phyloP scores from a whole-genome alignment of 1,140 invertebrate species.

The Trichoplusia ni region DNA sequence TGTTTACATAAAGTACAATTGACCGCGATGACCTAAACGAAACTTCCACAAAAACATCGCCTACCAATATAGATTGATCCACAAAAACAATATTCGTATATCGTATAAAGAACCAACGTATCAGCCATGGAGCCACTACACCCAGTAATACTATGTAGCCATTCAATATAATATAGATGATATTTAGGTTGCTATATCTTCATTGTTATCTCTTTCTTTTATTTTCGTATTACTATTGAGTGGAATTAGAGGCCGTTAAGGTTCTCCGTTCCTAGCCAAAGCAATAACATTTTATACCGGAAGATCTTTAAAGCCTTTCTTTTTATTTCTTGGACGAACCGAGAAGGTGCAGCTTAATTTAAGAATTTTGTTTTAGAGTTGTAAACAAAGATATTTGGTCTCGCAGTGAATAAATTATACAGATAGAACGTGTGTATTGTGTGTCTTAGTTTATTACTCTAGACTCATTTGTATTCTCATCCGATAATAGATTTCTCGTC shows the following conservation, averaged over 20 bases:
- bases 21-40: too few relatives aligned
- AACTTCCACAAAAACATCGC: too few relatives aligned
- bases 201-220: conserved; percentile 18
- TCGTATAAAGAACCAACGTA: too few relatives aligned
- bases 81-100: too few relatives aligned
- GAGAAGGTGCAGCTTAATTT: background rate
- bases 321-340: conserved; percentile 11
- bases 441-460: background rate
- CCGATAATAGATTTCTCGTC: background rate
- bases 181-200: background rate
- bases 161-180: background rate
- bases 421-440: background rate
- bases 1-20: too few relatives aligned
- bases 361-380: background rate
- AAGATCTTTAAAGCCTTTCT: conserved; percentile 13
- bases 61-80: too few relatives aligned
- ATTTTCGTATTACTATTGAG: conserved; percentile 14
- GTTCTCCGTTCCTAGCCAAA: conserved; percentile 14
- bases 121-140: too few relatives aligned
- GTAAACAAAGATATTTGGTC: too few relatives aligned
- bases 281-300: conserved; percentile 22
- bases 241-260: conserved; percentile 4
- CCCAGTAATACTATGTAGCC: background rate
- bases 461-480: background rate
- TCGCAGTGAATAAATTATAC: too few relatives aligned